phyloP scores from a whole-genome alignment of 2,888 invertebrate species.

The Eilema caniola region DNA sequence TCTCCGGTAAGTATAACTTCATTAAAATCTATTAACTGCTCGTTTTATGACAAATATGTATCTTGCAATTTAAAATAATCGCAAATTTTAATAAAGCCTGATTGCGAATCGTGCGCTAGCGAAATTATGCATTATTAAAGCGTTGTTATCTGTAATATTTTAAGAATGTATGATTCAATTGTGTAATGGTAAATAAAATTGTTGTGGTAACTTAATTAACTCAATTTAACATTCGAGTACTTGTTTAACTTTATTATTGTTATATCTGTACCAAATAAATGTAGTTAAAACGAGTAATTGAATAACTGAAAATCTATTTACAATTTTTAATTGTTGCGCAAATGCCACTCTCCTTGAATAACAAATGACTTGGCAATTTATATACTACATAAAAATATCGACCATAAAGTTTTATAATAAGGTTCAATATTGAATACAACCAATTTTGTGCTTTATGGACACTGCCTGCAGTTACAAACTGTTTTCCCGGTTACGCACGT shows the following conservation, averaged over 20 bases:
- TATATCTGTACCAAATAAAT: neutral
- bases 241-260: neutral
- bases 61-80: too few relatives aligned
- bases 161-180: too few relatives aligned
- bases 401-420: slow-evolving; percentile 9
- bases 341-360: slow-evolving; percentile 45
- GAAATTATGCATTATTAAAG: too few relatives aligned
- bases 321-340: slow-evolving; percentile 50
- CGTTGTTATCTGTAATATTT: too few relatives aligned
- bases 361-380: slow-evolving; percentile 28
- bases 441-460: slow-evolving; percentile 23
- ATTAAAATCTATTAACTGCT: too few relatives aligned
- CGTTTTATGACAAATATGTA: too few relatives aligned
- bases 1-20: too few relatives aligned
- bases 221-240: neutral
- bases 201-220: neutral
- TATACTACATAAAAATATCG: slow-evolving; percentile 14
- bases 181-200: neutral
- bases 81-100: too few relatives aligned
- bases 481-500: slow-evolving; percentile 44
- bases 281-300: slow-evolving; percentile 22
- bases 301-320: slow-evolving; percentile 17
- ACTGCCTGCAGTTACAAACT: slow-evolving; percentile 37
- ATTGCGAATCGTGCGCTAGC: too few relatives aligned
- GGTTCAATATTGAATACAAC: slow-evolving; percentile 14